Conservation (phyloP, 2,888 invertebrate genomes). For the Orgyia antiqua region DNA sequence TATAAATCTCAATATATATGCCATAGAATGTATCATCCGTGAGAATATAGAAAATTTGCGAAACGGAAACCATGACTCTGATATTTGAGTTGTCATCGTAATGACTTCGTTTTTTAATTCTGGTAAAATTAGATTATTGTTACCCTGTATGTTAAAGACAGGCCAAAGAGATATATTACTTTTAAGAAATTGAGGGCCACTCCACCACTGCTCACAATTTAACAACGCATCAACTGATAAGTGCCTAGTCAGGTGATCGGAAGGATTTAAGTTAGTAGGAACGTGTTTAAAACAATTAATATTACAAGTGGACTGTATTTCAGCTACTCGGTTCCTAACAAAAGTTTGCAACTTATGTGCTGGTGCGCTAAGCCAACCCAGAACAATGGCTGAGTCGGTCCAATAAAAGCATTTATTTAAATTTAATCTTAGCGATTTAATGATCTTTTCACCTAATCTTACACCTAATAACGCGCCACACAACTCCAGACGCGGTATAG, state of each 20-base stretch:
- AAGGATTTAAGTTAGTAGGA: slow-evolving; percentile 1
- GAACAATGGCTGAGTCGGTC: too few species aligned
- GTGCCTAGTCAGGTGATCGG: slow-evolving; percentile 5
- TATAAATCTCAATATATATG: not conserved
- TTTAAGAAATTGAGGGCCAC: not conserved
- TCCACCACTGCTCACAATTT: not conserved
- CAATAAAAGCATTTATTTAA: too few species aligned
- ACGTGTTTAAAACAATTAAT: slow-evolving; percentile 2
- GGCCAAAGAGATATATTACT: not conserved
- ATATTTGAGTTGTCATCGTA: not conserved
- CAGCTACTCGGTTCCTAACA: too few species aligned
- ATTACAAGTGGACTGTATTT: too few species aligned
- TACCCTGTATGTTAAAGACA: not conserved
- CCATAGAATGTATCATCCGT: not conserved
- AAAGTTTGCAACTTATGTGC: too few species aligned
- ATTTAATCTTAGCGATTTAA: too few species aligned
- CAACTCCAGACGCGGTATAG: slow-evolving; percentile 20
- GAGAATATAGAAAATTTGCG: not conserved
- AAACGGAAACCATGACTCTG: not conserved
- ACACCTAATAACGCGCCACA: too few species aligned
- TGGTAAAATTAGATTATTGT: not conserved
- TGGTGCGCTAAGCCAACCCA: too few species aligned
- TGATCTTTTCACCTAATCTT: too few species aligned
- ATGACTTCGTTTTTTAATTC: not conserved
- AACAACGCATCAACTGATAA: not conserved